These are phyloP conservation scores for Oligia latruncula DNA, from an alignment of 2,888 invertebrate species.

Conservation along the genomic window DNA sequence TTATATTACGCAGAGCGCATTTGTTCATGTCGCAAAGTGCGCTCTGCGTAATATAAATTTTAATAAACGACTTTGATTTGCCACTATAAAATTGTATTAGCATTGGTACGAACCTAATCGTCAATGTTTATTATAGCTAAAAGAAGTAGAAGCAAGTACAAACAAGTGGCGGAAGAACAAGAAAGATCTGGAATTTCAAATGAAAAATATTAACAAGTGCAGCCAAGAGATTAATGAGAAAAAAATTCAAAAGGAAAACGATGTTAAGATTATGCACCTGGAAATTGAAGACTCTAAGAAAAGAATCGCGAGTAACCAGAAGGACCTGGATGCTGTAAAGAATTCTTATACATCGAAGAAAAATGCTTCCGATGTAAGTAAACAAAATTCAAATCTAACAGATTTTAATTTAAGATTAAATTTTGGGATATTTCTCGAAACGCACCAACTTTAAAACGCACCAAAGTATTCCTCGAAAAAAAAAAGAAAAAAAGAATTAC, in stretches of 20 bases:
- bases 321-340: constrained; percentile 70
- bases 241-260: constrained; percentile 78
- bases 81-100: background rate
- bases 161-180: constrained; percentile 82
- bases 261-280: constrained; percentile 75
- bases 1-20: no score
- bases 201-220: constrained; percentile 73
- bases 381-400: background rate
- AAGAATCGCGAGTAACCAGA: constrained; percentile 74
- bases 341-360: constrained; percentile 72
- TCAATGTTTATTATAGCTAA: constrained; percentile 72
- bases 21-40: background rate
- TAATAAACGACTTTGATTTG: background rate
- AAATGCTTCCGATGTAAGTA: constrained; percentile 78
- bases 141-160: constrained; percentile 76
- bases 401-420: background rate
- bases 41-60: background rate
- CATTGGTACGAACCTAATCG: background rate
- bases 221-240: constrained; percentile 77
- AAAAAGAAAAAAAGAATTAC: no score
- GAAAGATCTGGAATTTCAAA: constrained; percentile 80
- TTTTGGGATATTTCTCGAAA: no score
- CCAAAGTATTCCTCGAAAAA: no score
- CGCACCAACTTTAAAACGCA: no score
- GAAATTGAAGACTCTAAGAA: constrained; percentile 77